These are phyloP conservation scores for Drosophila anomalata DNA, from an alignment of 2,888 invertebrate genomes.

Conservation along the genomic window DNA sequence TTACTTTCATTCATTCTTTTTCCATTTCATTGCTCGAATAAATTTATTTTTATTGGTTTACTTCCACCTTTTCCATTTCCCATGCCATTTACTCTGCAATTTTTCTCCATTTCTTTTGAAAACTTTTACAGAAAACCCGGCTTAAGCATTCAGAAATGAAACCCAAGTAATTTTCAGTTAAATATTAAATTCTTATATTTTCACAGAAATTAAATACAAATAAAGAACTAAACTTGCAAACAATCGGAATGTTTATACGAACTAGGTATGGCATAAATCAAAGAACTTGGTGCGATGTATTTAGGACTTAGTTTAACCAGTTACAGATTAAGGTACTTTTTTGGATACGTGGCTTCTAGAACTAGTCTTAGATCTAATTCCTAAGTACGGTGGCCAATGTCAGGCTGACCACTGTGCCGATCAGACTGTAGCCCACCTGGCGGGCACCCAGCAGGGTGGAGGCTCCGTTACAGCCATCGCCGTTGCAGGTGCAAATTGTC, in stretches of 20 bases:
- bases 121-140: too few relatives aligned
- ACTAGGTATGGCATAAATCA: conserved; percentile 26
- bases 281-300: conserved; percentile 41
- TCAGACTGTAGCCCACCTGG: conserved; percentile 34
- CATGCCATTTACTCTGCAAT: not conserved
- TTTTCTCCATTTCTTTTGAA: not conserved
- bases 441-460: conserved; percentile 39
- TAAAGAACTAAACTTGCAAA: conserved; percentile 36
- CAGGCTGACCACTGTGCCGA: conserved; percentile 37
- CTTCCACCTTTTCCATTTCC: not conserved
- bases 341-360: conserved; percentile 11
- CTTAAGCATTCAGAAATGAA: not conserved
- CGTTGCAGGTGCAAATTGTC: conserved; percentile 87
- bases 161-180: conserved; percentile 10
- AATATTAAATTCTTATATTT: conserved; percentile 51
- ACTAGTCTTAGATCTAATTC: conserved; percentile 28
- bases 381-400: conserved; percentile 45
- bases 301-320: conserved; percentile 31
- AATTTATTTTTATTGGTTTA: not conserved
- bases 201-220: conserved; percentile 46
- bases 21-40: not conserved
- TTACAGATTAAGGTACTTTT: conserved; percentile 39
- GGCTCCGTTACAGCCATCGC: conserved; percentile 86
- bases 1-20: not conserved
- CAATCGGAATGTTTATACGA: conserved; percentile 9